Percentiles rank a stretch among this genome's conserved stretches.
These are phyloP conservation scores for Zhuqinia jingwanae DNA, from an alignment of 2,888 invertebrate genomes.

Conservation along the genomic window DNA sequence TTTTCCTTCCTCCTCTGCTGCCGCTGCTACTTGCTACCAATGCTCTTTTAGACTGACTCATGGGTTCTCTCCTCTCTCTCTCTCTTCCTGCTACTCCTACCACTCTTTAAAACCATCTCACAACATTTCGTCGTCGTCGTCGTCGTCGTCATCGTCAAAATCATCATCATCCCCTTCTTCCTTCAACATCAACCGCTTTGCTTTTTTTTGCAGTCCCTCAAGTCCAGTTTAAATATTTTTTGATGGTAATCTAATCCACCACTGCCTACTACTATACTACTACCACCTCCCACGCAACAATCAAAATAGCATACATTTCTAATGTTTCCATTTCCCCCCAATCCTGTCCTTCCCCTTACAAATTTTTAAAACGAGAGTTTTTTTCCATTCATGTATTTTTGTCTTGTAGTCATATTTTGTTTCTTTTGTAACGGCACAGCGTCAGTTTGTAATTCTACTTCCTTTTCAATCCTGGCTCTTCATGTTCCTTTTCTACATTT, in stretches of 20 bases:
- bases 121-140: constrained; percentile 1
- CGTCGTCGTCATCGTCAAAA: constrained; percentile 33
- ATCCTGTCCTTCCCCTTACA: background rate
- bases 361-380: background rate
- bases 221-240: background rate
- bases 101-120: constrained; percentile 30
- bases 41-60: constrained; percentile 40
- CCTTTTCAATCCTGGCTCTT: background rate
- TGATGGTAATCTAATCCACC: constrained; percentile 18
- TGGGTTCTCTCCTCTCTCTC: constrained; percentile 9
- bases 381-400: background rate
- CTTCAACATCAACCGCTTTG: background rate
- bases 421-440: background rate
- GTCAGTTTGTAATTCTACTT: no score
- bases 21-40: no score
- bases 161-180: constrained; percentile 16
- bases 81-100: no score
- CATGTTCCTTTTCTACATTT: constrained; percentile 30
- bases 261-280: no score
- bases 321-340: background rate
- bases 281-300: background rate
- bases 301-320: background rate
- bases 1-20: constrained; percentile 19
- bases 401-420: background rate
- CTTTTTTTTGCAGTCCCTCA: background rate